phyloP scores from a whole-genome alignment of 2,888 invertebrate genomes.

The Nowickia ferox region DNA sequence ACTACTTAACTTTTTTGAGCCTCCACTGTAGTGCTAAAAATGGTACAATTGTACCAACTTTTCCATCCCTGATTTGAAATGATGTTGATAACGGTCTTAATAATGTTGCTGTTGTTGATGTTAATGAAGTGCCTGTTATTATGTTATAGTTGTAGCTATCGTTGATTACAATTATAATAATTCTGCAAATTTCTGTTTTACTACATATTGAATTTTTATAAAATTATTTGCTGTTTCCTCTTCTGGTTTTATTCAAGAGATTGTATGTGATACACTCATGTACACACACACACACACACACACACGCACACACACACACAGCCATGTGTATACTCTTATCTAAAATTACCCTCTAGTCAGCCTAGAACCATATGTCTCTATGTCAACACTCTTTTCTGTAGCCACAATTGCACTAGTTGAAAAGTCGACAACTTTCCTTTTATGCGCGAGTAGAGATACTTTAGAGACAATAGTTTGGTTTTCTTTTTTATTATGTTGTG shows the following conservation, averaged over 20 bases:
- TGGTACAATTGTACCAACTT: no score
- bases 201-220: neutral
- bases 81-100: conserved; percentile 31
- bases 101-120: conserved; percentile 35
- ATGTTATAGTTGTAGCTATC: conserved; percentile 28
- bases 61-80: no score
- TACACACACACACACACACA: neutral
- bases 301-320: neutral
- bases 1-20: no score
- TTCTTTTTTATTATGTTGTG: no score
- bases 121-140: conserved; percentile 21
- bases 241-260: conserved; percentile 2
- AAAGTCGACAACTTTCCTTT: no score
- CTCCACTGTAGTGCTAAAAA: no score
- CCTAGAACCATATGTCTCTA: no score
- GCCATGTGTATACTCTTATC: neutral
- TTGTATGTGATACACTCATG: neutral
- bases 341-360: no score
- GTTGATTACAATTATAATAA: conserved; percentile 32
- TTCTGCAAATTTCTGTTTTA: conserved; percentile 23
- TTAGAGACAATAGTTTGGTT: no score
- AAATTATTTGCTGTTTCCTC: conserved; percentile 28
- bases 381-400: no score
- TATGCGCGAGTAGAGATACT: no score
- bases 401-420: no score